Evolutionary conservation across 2,888 invertebrate species (phyloP), one percentile per base, ranked within the genome.

Genomic region (Catocala sponsa): DNA sequence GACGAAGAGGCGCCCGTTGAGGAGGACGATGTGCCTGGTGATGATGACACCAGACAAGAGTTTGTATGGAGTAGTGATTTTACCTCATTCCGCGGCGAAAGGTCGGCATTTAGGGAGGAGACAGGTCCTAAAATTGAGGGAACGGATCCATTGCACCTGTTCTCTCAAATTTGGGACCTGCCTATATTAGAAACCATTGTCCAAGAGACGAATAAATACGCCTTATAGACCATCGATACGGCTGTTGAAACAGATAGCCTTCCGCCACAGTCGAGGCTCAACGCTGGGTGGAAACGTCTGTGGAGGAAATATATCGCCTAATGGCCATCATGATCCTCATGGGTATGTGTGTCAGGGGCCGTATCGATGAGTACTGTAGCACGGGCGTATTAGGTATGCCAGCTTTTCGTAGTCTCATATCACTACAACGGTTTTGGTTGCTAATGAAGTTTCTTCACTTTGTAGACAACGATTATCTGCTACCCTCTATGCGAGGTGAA

Each of bases 291-390:
- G 62, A 65, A 49, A 43, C 44, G 0, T 55, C 61, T 12, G 52
- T 43, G 13, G 55, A 15, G 15, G 15, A 15, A 15, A 15, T 15
- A 15, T 15, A 15, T 15, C 15, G 15, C 15, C 15, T 15, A 58
- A 55, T 62, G 51, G 41, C 47, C 13, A 52, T 65, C 0, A 2
- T 62, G 11, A 56, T 65, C 33, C 59, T 56, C 0, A 66, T 59
- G 56, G 56, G 59, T 49, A 52, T 63, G 42, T 66, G 55, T 54
- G 42, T 50, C 1, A 60, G 64, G 52, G 48, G 38, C 46, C 44
- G 59, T 46, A 57, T 68, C 51, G 65, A 65, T 38, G 68, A 65
- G 49, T 68, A 68, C 6, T 63, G 65, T 63, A 53, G 55, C 35
- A 58, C 57, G 15, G 59, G 48, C 55, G 50, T 42, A 33, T 59